phyloP scores from a whole-genome alignment of 2,113 vertebrate genomes.

The Onychostruthus taczanowskii region DNA sequence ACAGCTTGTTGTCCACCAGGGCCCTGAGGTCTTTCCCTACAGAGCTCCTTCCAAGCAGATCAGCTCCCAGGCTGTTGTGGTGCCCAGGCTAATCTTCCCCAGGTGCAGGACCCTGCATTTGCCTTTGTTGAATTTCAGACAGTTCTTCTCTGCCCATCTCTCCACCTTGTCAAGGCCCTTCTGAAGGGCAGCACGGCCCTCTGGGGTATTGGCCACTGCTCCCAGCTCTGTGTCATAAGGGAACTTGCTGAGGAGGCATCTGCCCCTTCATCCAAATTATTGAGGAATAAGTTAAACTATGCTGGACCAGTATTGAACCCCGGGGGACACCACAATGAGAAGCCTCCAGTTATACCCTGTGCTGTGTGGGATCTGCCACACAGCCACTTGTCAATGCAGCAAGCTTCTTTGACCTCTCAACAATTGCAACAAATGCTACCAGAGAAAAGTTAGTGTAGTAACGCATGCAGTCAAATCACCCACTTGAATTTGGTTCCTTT shows the following conservation, averaged over 20 bases:
- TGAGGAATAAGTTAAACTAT: background rate
- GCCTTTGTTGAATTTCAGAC: background rate
- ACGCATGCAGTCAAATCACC: background rate
- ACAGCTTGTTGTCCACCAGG: background rate
- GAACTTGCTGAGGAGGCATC: background rate
- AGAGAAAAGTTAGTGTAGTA: background rate
- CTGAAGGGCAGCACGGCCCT: accelerated
- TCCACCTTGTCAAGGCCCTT: accelerated
- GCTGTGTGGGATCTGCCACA: background rate
- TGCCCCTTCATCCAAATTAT: background rate
- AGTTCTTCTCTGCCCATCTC: background rate
- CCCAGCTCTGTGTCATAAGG: background rate
- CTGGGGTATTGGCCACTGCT: accelerated
- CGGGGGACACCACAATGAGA: accelerated
- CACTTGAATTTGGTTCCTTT: background rate
- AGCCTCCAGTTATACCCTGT: background rate
- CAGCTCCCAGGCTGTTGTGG: background rate
- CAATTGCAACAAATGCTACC: background rate
- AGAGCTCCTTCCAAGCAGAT: background rate
- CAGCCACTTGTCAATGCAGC: background rate
- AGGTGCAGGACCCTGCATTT: accelerated
- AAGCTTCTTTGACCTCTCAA: background rate
- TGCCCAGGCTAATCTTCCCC: background rate
- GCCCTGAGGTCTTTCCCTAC: background rate
- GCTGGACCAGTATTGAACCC: background rate